phyloP scores from a whole-genome alignment of 2,888 invertebrate species.

The Diogma glabrata region DNA sequence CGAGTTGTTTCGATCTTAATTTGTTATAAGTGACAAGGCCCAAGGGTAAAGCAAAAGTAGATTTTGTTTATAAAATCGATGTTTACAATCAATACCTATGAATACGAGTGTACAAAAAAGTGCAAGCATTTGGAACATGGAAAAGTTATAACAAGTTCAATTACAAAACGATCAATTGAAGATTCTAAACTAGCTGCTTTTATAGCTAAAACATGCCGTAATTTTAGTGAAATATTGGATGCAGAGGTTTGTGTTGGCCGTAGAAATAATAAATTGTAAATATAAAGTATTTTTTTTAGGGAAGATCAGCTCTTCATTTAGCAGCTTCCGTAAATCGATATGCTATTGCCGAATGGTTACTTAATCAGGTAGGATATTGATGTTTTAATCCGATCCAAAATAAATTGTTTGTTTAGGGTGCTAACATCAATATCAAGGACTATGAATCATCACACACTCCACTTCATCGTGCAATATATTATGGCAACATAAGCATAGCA shows the following conservation, averaged over 20 bases:
- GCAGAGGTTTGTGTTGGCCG: no score
- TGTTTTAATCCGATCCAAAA: no score
- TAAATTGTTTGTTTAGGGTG: no score
- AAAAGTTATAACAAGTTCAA: constrained; percentile 44
- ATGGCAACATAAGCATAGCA: constrained; percentile 67
- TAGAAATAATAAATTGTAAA: background rate
- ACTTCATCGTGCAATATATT: constrained; percentile 68
- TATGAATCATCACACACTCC: constrained; percentile 58
- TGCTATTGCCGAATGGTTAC: constrained; percentile 59
- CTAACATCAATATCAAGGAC: constrained; percentile 29
- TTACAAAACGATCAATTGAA: constrained; percentile 49
- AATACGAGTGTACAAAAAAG: constrained; percentile 43
- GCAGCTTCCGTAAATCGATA: constrained; percentile 63
- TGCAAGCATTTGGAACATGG: constrained; percentile 45
- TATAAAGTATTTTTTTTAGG: no score
- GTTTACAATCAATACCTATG: constrained; percentile 23
- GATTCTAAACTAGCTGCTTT: constrained; percentile 47
- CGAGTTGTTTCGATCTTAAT: no score
- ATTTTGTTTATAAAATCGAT: constrained; percentile 12
- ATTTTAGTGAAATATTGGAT: constrained; percentile 47
- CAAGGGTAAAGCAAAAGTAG: no score
- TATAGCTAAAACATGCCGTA: constrained; percentile 46
- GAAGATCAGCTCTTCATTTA: constrained; percentile 68
- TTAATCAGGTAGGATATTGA: constrained; percentile 38
- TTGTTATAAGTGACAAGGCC: no score